Percentiles rank a stretch among this genome's conserved stretches.
phyloP scores from a whole-genome alignment of 2,113 vertebrate species.

The Cyphomyrus plagiostoma region DNA sequence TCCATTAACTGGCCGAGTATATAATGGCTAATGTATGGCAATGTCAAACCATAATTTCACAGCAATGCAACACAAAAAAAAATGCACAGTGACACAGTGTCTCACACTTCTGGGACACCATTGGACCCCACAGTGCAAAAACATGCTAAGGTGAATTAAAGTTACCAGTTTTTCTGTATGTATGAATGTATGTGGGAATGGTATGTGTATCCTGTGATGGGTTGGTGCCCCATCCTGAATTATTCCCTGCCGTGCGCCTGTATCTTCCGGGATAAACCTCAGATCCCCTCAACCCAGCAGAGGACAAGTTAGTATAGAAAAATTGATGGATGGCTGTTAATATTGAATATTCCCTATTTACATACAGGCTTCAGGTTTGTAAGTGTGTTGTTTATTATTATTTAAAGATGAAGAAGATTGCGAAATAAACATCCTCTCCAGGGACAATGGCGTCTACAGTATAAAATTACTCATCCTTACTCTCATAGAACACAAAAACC shows the following conservation, averaged over 20 bases:
- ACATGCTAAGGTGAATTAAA: too few relatives aligned
- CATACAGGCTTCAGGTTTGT: not conserved
- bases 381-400: not conserved
- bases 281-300: not conserved
- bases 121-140: too few relatives aligned
- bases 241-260: not conserved
- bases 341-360: not conserved
- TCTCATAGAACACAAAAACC: not conserved
- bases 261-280: not conserved
- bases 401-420: not conserved
- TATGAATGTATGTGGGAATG: not conserved
- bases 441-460: not conserved
- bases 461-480: not conserved
- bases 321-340: not conserved
- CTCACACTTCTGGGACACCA: too few relatives aligned
- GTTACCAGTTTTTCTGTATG: too few relatives aligned
- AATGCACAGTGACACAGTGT: too few relatives aligned
- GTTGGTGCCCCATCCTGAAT: not conserved
- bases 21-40: not conserved
- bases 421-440: not conserved
- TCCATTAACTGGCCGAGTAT: not conserved
- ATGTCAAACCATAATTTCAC: not conserved
- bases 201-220: not conserved
- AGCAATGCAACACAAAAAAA: not conserved
- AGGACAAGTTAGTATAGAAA: not conserved